Evolutionary conservation across 2,888 invertebrate species (phyloP).

Genomic region (Cosmorhoe ocellata): DNA sequence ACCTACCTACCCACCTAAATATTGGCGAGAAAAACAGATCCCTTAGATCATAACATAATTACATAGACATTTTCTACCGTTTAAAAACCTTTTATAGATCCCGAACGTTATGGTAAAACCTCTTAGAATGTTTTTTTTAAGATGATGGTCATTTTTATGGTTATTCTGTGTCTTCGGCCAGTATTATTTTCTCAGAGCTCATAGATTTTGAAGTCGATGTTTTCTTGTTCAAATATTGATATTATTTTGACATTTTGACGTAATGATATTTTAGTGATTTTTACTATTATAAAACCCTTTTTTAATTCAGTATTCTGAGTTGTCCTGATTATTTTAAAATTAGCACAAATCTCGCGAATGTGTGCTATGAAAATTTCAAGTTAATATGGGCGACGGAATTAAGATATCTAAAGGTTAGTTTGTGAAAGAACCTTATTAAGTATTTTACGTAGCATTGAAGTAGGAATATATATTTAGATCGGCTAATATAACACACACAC

Average conservation of each 20-base stretch:
- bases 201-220: slow-evolving; percentile 64
- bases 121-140: no score
- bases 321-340: slow-evolving; percentile 59
- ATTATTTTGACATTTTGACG: slow-evolving; percentile 75
- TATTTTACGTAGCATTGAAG: no score
- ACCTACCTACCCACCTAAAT: no score
- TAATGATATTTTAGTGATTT: slow-evolving; percentile 75
- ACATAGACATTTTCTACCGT: neutral
- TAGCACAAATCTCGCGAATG: slow-evolving; percentile 50
- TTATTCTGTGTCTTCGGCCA: slow-evolving; percentile 31
- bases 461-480: no score
- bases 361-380: slow-evolving; percentile 74
- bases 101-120: no score
- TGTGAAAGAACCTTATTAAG: neutral
- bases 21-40: no score
- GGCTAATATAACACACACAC: no score
- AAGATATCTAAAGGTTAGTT: slow-evolving; percentile 67
- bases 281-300: slow-evolving; percentile 63
- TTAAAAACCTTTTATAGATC: no score
- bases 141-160: no score
- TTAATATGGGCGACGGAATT: slow-evolving; percentile 72
- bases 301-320: slow-evolving; percentile 64
- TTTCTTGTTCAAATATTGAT: slow-evolving; percentile 59
- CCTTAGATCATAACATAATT: no score
- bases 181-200: slow-evolving; percentile 35